Percentiles rank a stretch among this genome's conserved stretches.
These are phyloP conservation scores for Zaprionus bogoriensis DNA, from an alignment of 2,888 invertebrate species.

Conservation along the genomic window DNA sequence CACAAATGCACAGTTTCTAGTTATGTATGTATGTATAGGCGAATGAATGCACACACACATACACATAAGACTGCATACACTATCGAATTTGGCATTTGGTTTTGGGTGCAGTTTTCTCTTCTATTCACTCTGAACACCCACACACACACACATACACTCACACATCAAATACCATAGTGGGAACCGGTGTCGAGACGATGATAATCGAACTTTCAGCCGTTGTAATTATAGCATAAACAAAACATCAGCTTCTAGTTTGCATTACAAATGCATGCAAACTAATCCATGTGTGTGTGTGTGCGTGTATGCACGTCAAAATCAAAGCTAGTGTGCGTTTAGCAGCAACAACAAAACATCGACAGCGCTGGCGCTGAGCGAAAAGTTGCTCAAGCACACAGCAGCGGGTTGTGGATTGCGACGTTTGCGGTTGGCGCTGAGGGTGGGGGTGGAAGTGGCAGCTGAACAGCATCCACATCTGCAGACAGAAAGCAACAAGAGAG, in stretches of 20 bases:
- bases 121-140: background rate
- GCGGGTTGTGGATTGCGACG: constrained; percentile 39
- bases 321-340: constrained; percentile 1
- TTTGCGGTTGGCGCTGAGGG: constrained; percentile 27
- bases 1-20: constrained; percentile 5
- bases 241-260: constrained; percentile 7
- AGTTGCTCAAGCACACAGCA: no score
- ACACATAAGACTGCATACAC: background rate
- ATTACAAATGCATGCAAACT: background rate
- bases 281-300: constrained; percentile 3
- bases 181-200: constrained; percentile 27
- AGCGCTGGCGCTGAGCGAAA: constrained; percentile 31
- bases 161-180: constrained; percentile 1
- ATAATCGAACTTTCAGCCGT: constrained; percentile 17
- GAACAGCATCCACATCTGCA: constrained; percentile 67
- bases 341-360: constrained; percentile 24
- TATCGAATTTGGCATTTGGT: background rate
- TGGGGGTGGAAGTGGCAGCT: constrained; percentile 30
- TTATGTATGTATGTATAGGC: background rate
- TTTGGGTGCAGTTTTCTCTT: background rate
- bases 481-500: constrained; percentile 37
- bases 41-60: background rate
- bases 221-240: constrained; percentile 31
- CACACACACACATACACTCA: no score
- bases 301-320: constrained; percentile 21